Percentiles rank a stretch among this genome's conserved stretches.
phyloP scores from a whole-genome alignment of 1,140 invertebrate genomes.

The Diprion similis region DNA sequence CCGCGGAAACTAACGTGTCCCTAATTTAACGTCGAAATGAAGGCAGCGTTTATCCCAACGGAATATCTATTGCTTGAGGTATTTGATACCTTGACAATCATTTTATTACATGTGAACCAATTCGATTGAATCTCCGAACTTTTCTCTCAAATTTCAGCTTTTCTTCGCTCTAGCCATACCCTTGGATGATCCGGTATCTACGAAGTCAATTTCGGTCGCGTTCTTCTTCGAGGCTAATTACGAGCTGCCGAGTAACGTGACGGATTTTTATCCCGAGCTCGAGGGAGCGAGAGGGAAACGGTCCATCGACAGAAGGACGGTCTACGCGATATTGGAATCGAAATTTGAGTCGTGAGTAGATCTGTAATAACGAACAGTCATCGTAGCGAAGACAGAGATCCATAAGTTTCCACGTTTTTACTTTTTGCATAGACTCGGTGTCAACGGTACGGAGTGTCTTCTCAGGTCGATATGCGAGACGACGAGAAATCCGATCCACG shows the following conservation, averaged over 20 bases:
- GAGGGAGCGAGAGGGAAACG: not conserved
- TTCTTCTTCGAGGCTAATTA: constrained; percentile 56
- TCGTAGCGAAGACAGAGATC: not conserved
- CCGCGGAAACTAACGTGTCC: not conserved
- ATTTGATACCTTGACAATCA: too few relatives aligned
- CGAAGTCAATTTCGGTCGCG: constrained; percentile 48
- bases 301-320: constrained; percentile 37
- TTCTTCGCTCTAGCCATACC: constrained; percentile 51
- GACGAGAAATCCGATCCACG: constrained; percentile 30
- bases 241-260: constrained; percentile 39
- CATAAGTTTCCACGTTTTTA: not conserved
- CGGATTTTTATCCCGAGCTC: constrained; percentile 17
- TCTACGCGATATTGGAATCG: constrained; percentile 46
- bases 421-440: constrained; percentile 36
- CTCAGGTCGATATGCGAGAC: constrained; percentile 52
- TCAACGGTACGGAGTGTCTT: constrained; percentile 44
- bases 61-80: too few relatives aligned
- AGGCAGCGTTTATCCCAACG: too few relatives aligned
- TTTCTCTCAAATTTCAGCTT: constrained; percentile 31
- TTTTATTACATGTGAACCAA: too few relatives aligned
- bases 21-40: too few relatives aligned
- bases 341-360: constrained; percentile 52
- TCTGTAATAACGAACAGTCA: not conserved
- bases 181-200: constrained; percentile 46
- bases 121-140: not conserved